Conservation (phyloP, 92 coral and sea anemone species). For the Virgularia gustaviana region DNA sequence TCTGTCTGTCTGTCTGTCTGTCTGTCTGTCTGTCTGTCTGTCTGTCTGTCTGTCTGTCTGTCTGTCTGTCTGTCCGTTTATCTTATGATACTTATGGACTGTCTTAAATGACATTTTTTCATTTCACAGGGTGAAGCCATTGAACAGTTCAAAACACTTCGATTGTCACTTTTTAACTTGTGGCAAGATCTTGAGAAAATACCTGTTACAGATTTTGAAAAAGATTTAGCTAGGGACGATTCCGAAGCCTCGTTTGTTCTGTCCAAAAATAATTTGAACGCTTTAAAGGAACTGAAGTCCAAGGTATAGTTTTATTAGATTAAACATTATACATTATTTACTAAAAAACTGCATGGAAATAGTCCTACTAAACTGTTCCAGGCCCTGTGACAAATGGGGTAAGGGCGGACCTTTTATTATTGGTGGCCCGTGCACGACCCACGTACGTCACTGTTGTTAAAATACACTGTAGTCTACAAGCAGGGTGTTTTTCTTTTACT, state of each 20-base stretch:
- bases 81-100: not conserved
- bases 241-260: constrained; percentile 62
- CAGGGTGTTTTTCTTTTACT: not conserved
- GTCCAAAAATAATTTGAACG: constrained; percentile 64
- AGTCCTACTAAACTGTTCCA: no score
- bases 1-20: no score
- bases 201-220: constrained; percentile 59
- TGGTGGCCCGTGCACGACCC: not conserved
- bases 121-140: constrained; percentile 59
- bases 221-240: constrained; percentile 55
- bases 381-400: no score
- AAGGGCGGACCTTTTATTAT: no score
- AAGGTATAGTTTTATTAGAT: constrained; percentile 51
- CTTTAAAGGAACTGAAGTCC: constrained; percentile 53
- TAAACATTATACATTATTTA: not conserved
- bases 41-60: no score
- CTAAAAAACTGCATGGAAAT: no score
- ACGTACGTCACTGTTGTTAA: not conserved
- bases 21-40: no score
- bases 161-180: constrained; percentile 44
- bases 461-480: not conserved
- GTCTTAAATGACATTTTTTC: not conserved
- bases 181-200: constrained; percentile 74
- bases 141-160: constrained; percentile 61
- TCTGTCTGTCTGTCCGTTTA: not conserved